phyloP scores from a whole-genome alignment of 1,140 invertebrate genomes.

The Reticulitermes speratus region DNA sequence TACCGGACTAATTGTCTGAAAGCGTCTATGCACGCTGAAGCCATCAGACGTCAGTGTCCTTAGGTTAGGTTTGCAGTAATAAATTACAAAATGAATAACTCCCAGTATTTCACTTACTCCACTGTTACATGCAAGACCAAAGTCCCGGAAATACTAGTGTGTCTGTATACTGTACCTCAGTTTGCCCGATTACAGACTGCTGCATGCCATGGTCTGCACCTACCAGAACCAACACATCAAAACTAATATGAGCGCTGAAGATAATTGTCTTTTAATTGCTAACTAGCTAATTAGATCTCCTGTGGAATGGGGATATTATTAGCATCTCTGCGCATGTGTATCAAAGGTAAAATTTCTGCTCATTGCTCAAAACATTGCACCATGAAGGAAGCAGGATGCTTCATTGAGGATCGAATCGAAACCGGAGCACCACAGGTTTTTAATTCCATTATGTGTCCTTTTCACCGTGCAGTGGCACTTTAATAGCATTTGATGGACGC shows the following conservation, averaged over 20 bases:
- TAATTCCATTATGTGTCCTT: too few relatives aligned
- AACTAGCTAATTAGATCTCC: neutral
- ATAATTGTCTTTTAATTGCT: neutral
- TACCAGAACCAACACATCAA: neutral
- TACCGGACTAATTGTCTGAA: too few relatives aligned
- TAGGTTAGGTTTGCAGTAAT: too few relatives aligned
- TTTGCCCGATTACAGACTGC: neutral
- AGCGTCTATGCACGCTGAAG: too few relatives aligned
- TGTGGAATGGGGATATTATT: neutral
- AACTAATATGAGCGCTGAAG: neutral
- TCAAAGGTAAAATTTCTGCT: neutral
- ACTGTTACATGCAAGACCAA: too few relatives aligned
- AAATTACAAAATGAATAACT: too few relatives aligned
- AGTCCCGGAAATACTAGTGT: neutral
- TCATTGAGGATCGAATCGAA: too few relatives aligned
- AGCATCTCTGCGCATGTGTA: neutral
- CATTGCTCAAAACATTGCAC: neutral
- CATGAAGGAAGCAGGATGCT: neutral
- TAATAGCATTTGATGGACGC: too few relatives aligned
- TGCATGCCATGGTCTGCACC: neutral
- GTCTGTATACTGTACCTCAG: neutral
- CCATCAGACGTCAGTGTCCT: too few relatives aligned
- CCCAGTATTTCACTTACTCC: too few relatives aligned
- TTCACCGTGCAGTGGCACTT: too few relatives aligned
- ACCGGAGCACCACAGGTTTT: too few relatives aligned